Base-by-base conservation (phyloP, 2,113 vertebrate genomes). In the Campylomormyrus numenius region DNA sequence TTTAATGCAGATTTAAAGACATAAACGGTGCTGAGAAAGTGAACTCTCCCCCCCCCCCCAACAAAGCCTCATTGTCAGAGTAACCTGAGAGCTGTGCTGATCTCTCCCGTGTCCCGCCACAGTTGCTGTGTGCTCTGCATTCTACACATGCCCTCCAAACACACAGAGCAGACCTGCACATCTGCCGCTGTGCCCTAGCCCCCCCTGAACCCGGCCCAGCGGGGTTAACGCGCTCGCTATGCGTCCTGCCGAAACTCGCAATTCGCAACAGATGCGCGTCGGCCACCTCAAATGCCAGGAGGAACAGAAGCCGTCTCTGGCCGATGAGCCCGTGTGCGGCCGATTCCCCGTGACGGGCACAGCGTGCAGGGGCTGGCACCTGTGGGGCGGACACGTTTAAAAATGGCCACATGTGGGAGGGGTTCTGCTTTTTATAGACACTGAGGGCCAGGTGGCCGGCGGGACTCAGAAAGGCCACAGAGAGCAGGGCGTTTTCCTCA, bases 401-500 rank as follows among this genome's bases (percentile, higher is more conserved):
- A 42, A 85, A 66, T 11, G 45, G 21, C 84, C 42, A 48, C 3
- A 27, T 27, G 84, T 46, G 84, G 70, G 70, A 39, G 11, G 27
- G 31, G 46, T 27, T 66, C 62, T 66, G n/a, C 62, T 31, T 66
- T 31, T 66, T 66, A 66, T 66, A 45, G 39, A 85, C 45, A 2
- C 17, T 7, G 84, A 10, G 48, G 17, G 9, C 21, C 83, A 85
- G 83, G 45, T 49, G 45, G 21, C 17, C 46, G n/a, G 13, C 17
- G 39, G 19, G 7, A 24, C 83, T 85, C 24, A 2, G 21, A 49
- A 24, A 49, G 48, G 45, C 50, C 13, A 10, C 50, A 21, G 58
- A 66, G 27, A 80, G 11, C 74, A 48, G 84, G 42, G 19, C 92
- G 89, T 90, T 92, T 93, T 90, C 91, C n/a, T 87, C 50, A 5